phyloP scores from a whole-genome alignment of 1,140 invertebrate genomes.

The Tenebrio molitor region DNA sequence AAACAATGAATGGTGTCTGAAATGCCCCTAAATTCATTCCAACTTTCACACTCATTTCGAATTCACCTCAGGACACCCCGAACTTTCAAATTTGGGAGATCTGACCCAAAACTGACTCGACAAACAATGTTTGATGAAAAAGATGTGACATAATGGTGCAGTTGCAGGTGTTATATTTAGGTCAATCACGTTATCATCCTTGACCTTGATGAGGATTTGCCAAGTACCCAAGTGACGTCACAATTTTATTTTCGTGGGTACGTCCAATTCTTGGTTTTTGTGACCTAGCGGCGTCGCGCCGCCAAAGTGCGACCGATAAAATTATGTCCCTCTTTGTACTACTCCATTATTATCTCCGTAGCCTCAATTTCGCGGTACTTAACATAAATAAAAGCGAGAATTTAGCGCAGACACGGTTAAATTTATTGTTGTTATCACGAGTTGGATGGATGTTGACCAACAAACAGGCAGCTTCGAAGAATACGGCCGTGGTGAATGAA shows the following conservation, averaged over 20 bases:
- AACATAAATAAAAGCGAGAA: constrained; percentile 30
- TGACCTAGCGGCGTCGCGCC: no score
- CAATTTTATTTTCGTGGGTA: background rate
- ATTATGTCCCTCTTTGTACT: constrained; percentile 10
- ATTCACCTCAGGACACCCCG: constrained; percentile 1
- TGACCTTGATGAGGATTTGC: constrained; percentile 18
- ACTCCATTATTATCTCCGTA: constrained; percentile 28
- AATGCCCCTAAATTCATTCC: background rate
- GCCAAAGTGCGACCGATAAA: background rate
- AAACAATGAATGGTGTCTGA: background rate
- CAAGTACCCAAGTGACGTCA: background rate
- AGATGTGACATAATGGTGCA: background rate
- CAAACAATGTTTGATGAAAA: no score
- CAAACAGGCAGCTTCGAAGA: constrained; percentile 8
- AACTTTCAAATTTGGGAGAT: background rate
- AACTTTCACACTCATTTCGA: constrained; percentile 12
- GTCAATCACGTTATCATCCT: background rate
- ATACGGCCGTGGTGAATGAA: no score
- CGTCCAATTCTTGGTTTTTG: background rate
- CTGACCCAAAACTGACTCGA: background rate
- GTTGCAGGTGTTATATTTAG: background rate
- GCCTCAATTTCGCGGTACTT: constrained; percentile 29
- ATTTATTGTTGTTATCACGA: constrained; percentile 29
- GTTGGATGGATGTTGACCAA: background rate
- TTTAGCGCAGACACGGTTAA: constrained; percentile 7